Percentiles rank a stretch among this genome's conserved stretches.
Evolutionary conservation across 2,888 invertebrate genomes (phyloP).

Genomic region (Aphidius colemani): DNA sequence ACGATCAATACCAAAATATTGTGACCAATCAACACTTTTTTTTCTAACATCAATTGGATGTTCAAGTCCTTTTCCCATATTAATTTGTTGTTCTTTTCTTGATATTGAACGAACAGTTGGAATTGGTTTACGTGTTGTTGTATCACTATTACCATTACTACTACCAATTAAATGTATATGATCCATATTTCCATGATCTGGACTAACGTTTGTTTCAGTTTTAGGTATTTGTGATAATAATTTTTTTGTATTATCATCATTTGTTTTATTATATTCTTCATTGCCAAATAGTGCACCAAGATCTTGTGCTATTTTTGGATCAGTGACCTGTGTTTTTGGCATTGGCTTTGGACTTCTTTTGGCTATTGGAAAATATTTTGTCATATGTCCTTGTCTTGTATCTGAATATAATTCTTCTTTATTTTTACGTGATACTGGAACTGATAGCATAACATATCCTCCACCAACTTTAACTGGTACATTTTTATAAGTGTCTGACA

Average conservation of each 20-base stretch:
- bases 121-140: not conserved
- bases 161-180: conserved; percentile 60
- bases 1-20: conserved; percentile 84
- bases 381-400: conserved; percentile 38
- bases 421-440: too few relatives aligned
- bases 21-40: conserved; percentile 85
- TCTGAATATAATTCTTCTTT: too few relatives aligned
- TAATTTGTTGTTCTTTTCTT: conserved; percentile 30
- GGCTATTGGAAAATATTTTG: conserved; percentile 50
- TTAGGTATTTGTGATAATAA: too few relatives aligned
- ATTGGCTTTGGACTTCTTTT: conserved; percentile 52
- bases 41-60: conserved; percentile 69
- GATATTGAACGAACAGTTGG: conserved; percentile 5
- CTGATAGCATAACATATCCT: conserved; percentile 42
- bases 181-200: not conserved
- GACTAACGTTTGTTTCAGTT: not conserved
- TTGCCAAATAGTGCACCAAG: conserved; percentile 69
- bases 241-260: too few relatives aligned
- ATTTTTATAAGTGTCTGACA: not conserved
- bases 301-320: conserved; percentile 56
- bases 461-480: conserved; percentile 50
- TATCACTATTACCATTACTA: too few relatives aligned
- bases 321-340: conserved; percentile 41
- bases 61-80: conserved; percentile 43
- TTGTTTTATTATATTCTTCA: conserved; percentile 74